Base-by-base conservation (phyloP, 2,888 invertebrate species). In the Erebia ligea region DNA sequence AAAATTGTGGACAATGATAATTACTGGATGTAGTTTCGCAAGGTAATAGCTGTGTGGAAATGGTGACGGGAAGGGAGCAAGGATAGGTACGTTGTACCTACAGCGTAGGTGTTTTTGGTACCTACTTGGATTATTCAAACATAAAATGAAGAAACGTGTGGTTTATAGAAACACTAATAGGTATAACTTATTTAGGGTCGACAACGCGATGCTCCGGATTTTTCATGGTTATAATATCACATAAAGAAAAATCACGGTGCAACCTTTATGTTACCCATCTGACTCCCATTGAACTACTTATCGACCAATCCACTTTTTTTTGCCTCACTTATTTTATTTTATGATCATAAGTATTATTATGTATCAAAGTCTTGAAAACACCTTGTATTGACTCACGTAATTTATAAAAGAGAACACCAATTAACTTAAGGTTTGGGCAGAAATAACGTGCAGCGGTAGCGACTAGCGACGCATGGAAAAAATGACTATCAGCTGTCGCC, bases 1-100 rank as follows among this genome's bases (percentile, higher is more conserved):
- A 48, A 56, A 69, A 59, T 62, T 42, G 63, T 59, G 25, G 73
- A 72, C 74, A 74, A 72, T 70, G 25, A 68, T 70, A 72, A 72
- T 72, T 72, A 56, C 68, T 64, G 59, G 73, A 48, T 70, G 67
- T 62, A 54, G 54, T 66, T 66, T 61, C 57, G 42, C 69, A 71
- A 68, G 71, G 69, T 63, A 63, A 66, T 50, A 58, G 56, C 58
- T 71, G 64, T 66, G 42, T 68, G 58, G 71, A 64, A 64, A 57
- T 70, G 54, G 54, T 54, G 74, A 70, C 72, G 72, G 72, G 70
- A 72, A 67, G 67, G 58, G 25, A 40, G 54, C 61, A 57, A 69
- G 65, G 69, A 48, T 48, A 42, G 17, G 1, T 57, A 40, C 8
- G 9, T 9, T 6, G 9, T 40, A 40, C 34, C 3, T 63, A 48